Base-by-base conservation (phyloP, 2,797 vertebrate species). In the Macroramphosus scolopax region DNA sequence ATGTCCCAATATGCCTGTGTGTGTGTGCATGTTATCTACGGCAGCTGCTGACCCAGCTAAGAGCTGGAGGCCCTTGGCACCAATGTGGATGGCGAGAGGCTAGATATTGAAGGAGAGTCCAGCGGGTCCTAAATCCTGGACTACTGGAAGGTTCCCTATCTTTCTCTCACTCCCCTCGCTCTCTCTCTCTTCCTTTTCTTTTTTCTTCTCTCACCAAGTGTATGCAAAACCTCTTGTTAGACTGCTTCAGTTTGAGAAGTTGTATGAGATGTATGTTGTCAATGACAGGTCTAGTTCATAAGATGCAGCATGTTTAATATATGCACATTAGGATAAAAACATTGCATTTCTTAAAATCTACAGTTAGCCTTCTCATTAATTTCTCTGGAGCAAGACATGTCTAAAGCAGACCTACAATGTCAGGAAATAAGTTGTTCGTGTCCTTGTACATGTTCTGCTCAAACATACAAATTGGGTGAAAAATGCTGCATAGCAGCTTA, bases 11-110 rank as follows among this genome's bases (percentile, higher is more conserved):
- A 94, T 96, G 92, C 94, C 91, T 97, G 83, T 87, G 78, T 91
- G 84, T 95, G 92, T 95, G 91, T 93, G 91, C 91, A 84, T 97
- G 93, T 96, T 95, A 93, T 96, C 92, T 93, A 93, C 90, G 93
- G 94, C 94, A 96, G 92, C 91, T 89, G 91, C 86, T 88, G 93
- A 94, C 89, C 96, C 95, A 95, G 92, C 94, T 89, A 92, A 94
- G 92, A 93, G 91, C 91, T 94, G 92, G 91, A 94, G 92, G 91
- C 93, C 92, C 88, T 89, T 93, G 92, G 93, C 92, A 85, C 93
- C 93, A 87, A 91, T 89, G 89, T 94, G 94, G 94, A 93, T 93
- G 93, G 85, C 92, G 88, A 93, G 91, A 91, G 93, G 91, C 93
- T 95, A 92, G 92, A 94, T 95, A 93, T 92, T 95, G 90, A 92